phyloP scores from a whole-genome alignment of 2,888 invertebrate species.

The Sarcophaga subvicina region DNA sequence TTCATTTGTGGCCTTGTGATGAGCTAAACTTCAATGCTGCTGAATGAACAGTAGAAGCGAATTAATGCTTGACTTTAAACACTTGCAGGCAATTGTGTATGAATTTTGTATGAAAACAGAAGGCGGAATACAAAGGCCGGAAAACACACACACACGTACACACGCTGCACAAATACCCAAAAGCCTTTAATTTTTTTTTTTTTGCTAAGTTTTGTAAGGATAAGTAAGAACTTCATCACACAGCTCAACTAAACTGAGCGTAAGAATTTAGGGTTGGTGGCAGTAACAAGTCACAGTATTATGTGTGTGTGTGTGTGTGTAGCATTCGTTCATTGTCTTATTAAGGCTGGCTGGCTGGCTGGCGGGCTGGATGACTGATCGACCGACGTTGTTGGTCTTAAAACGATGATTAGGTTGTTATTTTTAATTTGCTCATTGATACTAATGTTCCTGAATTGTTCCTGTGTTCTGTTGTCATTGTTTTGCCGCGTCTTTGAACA shows the following conservation, averaged over 20 bases:
- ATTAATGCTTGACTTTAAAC: constrained; percentile 79
- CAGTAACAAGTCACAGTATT: constrained; percentile 21
- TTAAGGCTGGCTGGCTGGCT: constrained; percentile 71
- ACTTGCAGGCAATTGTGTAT: constrained; percentile 76
- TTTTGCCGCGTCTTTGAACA: constrained; percentile 36
- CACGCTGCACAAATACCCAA: constrained; percentile 10
- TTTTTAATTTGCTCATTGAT: constrained; percentile 82
- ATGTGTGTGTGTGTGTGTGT: neutral
- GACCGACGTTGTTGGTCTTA: constrained; percentile 80
- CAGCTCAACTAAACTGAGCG: constrained; percentile 54
- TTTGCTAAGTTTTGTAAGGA: neutral
- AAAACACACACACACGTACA: constrained; percentile 70
- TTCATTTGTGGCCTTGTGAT: constrained; percentile 68
- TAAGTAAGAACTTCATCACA: constrained; percentile 31
- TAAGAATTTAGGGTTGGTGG: constrained; percentile 69
- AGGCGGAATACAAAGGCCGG: constrained; percentile 81
- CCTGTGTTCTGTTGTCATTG: constrained; percentile 44
- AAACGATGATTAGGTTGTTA: constrained; percentile 83
- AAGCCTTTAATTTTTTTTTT: constrained; percentile 45
- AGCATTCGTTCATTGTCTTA: constrained; percentile 24
- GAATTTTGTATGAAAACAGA: constrained; percentile 76
- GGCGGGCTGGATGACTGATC: constrained; percentile 70
- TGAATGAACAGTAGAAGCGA: constrained; percentile 18
- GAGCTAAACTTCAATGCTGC: constrained; percentile 62
- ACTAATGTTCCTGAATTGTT: constrained; percentile 73